phyloP scores from a whole-genome alignment of 2,888 invertebrate species.

The Isotomurus palustris region DNA sequence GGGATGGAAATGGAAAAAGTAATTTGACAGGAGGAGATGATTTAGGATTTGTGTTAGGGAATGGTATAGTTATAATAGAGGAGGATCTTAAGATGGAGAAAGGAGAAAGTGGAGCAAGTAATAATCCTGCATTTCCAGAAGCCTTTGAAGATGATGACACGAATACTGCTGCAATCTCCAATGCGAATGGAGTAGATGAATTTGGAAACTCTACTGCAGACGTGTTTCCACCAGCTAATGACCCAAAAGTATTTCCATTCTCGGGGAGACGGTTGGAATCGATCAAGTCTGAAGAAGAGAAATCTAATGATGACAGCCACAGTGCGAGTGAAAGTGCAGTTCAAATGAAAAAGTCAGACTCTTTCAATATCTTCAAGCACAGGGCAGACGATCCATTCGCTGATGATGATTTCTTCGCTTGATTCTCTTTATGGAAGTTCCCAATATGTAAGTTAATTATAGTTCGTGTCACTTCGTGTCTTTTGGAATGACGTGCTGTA shows the following conservation, averaged over 20 bases:
- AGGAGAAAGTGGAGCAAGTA: background rate
- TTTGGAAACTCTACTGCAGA: conserved; percentile 17
- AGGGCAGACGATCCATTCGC: conserved; percentile 79
- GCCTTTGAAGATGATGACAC: conserved; percentile 42
- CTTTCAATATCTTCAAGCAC: conserved; percentile 80
- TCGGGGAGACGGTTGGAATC: conserved; percentile 38
- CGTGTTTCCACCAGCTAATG: conserved; percentile 41
- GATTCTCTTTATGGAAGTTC: background rate
- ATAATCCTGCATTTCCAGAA: conserved; percentile 43
- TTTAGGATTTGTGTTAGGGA: background rate
- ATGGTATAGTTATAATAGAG: background rate
- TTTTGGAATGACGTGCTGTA: too few species aligned
- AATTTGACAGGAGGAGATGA: background rate
- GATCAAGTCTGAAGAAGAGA: conserved; percentile 45
- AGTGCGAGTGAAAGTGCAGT: conserved; percentile 50
- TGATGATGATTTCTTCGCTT: conserved; percentile 68
- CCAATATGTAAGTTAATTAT: too few species aligned
- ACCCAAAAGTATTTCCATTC: conserved; percentile 4
- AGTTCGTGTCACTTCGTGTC: too few species aligned
- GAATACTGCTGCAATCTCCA: too few species aligned
- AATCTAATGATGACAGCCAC: conserved; percentile 36
- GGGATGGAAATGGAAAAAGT: background rate
- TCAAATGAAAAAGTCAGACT: conserved; percentile 75
- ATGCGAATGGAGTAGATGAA: too few species aligned
- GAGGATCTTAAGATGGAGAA: background rate